Conservation (phyloP, 2,888 invertebrate genomes). For the Melinopterus prodromus region DNA sequence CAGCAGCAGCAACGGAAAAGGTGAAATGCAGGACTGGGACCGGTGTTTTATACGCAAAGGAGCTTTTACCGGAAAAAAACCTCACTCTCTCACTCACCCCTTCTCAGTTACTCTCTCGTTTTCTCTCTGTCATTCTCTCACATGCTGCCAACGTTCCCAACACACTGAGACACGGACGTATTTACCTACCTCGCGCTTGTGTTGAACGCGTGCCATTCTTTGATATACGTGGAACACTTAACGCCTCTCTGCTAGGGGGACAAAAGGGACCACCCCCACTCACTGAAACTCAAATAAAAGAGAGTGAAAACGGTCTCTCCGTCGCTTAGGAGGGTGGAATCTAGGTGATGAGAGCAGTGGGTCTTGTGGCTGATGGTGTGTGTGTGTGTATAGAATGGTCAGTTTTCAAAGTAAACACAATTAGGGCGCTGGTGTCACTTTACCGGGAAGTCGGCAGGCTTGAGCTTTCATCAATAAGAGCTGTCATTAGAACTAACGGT, state of each 20-base stretch:
- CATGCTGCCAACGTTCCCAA: neutral
- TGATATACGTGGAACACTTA: neutral
- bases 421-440: conserved; percentile 26
- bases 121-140: neutral
- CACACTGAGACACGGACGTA: no score
- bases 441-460: conserved; percentile 5
- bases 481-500: conserved; percentile 26
- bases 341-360: neutral
- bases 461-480: conserved; percentile 31
- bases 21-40: conserved; percentile 18
- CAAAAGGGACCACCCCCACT: neutral
- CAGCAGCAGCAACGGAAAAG: neutral
- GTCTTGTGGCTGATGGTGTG: neutral
- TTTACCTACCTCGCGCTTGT: neutral
- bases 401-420: conserved; percentile 33
- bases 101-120: no score
- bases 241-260: neutral
- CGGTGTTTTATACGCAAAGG: conserved; percentile 36
- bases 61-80: conserved; percentile 29
- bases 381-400: conserved; percentile 10
- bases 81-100: conserved; percentile 8
- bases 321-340: conserved; percentile 12
- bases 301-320: neutral
- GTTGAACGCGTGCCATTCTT: neutral
- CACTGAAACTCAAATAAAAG: conserved; percentile 4